Evolutionary conservation across 1,140 invertebrate genomes (phyloP), one percentile per base, ranked within the genome.

Genomic region (Diabrotica undecimpunctata): DNA sequence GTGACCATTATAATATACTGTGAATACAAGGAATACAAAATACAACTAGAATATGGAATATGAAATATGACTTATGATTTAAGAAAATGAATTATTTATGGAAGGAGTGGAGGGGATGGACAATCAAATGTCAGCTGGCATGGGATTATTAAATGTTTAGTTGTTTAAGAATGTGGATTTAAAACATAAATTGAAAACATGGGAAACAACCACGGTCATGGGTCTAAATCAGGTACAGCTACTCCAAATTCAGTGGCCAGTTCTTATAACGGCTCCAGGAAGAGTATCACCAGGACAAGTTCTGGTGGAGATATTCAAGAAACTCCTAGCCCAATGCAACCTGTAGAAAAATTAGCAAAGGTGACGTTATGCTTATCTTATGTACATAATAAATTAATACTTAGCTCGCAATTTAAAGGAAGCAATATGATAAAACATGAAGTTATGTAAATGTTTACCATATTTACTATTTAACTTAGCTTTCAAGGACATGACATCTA

Each of bases 341-440:
- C 89, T 1, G 81, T 90, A 39, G 88, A 90, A 72, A 87, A 85
- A 75, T 79, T 90, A 59, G 83, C 86, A 13, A 88, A 90, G 82
- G 87, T 87, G 79, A 80, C 71, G 61, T 61, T 53, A 36, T 65
- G 66, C 25, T 62, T 70, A 62, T 65, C 36, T 71, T 72, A 69
- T 46, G n/a, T 46, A 46, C n/a, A 10, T n/a, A 46, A n/a, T 2
- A 46, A 46, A 46, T 46, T 46, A 46, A n/a, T n/a, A 46, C 41
- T 8, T 46, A 6, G 3, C n/a, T 46, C 41, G n/a, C 41, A 5
- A 8, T 8, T 46, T 46, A 46, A 10, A 10, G 8, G 41, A 6
- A 46, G 4, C n/a, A 46, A 46, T 46, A 46, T n/a, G 41, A 10
- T 10, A 46, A 46, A 10, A 10, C 8, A 6, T 46, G 5, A 46